These are phyloP conservation scores for Ganaspis sp. DNA, from an alignment of 1,140 invertebrate genomes.

Conservation along the genomic window DNA sequence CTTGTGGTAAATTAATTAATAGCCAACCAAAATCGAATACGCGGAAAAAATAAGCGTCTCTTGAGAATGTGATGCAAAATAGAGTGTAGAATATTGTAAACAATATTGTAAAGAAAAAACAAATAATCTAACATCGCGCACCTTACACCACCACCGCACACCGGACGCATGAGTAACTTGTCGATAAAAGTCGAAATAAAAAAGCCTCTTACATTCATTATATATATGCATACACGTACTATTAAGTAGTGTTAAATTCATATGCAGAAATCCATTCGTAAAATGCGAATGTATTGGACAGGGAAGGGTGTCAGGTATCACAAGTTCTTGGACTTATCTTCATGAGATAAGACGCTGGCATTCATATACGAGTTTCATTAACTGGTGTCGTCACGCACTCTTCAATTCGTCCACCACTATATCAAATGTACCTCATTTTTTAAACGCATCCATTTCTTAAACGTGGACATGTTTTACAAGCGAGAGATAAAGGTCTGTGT, in stretches of 20 bases:
- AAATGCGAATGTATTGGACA: slow-evolving; percentile 39
- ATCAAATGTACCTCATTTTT: background rate
- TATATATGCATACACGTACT: slow-evolving; percentile 36
- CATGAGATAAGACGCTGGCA: slow-evolving; percentile 42
- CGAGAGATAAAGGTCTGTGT: background rate
- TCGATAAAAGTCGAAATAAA: slow-evolving; percentile 28
- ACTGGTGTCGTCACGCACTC: slow-evolving; percentile 18
- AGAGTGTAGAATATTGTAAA: background rate
- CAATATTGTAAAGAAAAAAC: background rate
- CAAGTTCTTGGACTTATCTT: slow-evolving; percentile 52
- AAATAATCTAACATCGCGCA: background rate
- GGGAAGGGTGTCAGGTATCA: slow-evolving; percentile 49
- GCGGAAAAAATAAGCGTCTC: background rate
- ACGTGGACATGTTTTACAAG: background rate
- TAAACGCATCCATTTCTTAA: background rate
- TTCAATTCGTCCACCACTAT: background rate
- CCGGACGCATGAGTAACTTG: background rate
- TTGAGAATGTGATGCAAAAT: background rate
- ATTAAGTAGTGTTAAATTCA: slow-evolving; percentile 1
- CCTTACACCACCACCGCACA: background rate
- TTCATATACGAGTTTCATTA: slow-evolving; percentile 28
- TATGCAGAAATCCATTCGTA: slow-evolving; percentile 2
- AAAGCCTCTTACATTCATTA: background rate
- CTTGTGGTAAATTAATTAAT: no score
- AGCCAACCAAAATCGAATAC: no score